A percentile compares a stretch with the other conserved stretches of the same genome.
Evolutionary conservation across 2,113 vertebrate genomes (phyloP).

Genomic region (Capreolus pygargus): DNA sequence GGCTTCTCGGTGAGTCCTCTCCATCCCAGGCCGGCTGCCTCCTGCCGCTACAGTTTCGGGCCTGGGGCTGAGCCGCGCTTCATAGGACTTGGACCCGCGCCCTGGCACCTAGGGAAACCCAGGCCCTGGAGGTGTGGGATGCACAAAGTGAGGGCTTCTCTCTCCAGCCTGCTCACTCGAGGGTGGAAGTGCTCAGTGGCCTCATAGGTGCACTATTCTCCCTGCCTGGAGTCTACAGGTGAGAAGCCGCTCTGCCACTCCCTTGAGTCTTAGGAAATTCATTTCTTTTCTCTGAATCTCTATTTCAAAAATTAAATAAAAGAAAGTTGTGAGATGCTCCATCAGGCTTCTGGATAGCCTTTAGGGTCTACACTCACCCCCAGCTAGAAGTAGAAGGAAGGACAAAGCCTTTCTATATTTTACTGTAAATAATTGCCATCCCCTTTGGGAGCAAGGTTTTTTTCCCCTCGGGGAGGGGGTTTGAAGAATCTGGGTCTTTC

Average conservation of each 20-base stretch:
- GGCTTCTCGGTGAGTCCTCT: background rate
- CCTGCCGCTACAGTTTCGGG: fast-evolving
- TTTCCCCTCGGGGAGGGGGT: background rate
- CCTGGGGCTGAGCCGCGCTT: background rate
- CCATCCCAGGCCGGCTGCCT: fast-evolving
- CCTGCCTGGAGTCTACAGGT: background rate
- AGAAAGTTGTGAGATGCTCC: background rate
- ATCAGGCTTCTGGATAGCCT: background rate
- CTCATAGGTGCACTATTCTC: fast-evolving
- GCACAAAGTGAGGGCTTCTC: background rate
- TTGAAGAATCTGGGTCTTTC: background rate
- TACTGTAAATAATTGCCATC: background rate
- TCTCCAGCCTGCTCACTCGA: fast-evolving
- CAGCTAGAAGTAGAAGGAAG: background rate
- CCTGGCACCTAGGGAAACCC: background rate
- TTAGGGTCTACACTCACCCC: background rate
- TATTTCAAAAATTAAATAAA: background rate
- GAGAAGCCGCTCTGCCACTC: too few relatives aligned
- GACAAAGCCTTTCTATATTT: background rate
- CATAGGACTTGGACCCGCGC: background rate
- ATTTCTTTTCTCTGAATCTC: background rate
- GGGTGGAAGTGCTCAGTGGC: background rate
- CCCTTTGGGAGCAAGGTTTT: background rate
- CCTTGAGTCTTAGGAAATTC: background rate
- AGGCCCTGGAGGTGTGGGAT: background rate